These are phyloP conservation scores for Erebia epiphron DNA, from an alignment of 2,888 invertebrate genomes.

Conservation along the genomic window DNA sequence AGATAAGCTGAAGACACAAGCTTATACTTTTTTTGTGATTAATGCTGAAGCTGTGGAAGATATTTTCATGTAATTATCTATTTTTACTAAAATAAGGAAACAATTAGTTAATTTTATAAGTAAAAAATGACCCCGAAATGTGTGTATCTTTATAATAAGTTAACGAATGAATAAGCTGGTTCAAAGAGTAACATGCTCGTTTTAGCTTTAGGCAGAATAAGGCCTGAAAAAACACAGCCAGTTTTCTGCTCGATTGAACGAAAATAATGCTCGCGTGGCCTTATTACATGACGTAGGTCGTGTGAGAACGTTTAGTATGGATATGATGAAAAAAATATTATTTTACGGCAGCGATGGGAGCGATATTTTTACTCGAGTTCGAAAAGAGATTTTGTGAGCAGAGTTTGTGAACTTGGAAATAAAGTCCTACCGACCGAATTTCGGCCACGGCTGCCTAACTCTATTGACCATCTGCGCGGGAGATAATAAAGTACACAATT, in stretches of 20 bases:
- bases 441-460: no score
- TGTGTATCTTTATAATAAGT: slow-evolving; percentile 42
- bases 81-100: no score
- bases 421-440: no score
- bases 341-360: background rate
- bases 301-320: slow-evolving; percentile 16
- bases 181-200: slow-evolving; percentile 47
- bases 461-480: no score
- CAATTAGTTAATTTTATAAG: background rate
- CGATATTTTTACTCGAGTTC: no score
- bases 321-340: slow-evolving; percentile 13
- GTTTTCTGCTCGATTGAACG: slow-evolving; percentile 53
- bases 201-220: slow-evolving; percentile 46
- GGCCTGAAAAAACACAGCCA: slow-evolving; percentile 46
- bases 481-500: no score
- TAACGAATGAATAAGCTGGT: slow-evolving; percentile 49
- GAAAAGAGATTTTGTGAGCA: no score
- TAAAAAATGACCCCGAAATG: slow-evolving; percentile 8
- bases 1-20: no score
- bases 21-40: no score
- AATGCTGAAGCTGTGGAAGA: no score
- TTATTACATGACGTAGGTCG: slow-evolving; percentile 31
- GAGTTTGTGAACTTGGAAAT: no score
- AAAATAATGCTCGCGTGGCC: slow-evolving; percentile 49
- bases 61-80: no score